Evolutionary conservation across 1,140 invertebrate genomes (phyloP), one percentile per base, ranked within the genome.

Genomic region (Nymphalis io): DNA sequence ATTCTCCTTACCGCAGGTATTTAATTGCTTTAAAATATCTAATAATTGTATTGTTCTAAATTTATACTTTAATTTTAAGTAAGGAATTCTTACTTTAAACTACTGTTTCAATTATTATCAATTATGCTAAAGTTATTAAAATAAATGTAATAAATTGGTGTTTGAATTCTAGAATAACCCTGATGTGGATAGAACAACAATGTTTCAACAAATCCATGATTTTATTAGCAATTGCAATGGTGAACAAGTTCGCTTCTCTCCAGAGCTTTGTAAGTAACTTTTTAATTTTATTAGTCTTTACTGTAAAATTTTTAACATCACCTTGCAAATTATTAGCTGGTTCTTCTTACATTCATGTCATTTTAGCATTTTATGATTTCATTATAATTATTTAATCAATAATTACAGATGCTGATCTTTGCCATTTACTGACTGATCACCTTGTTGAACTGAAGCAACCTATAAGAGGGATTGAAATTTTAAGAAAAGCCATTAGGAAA

Each of bases 401-500:
- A 67, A 66, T 80, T 80, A 39, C 81, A 98, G 97, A 96, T 95
- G 95, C 96, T 59, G 96, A 98, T 83, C 91, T 98, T 42, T 98
- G 97, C 89, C 97, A 98, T 85, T 88, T 94, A 55, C 93, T 98
- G 55, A 97, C 96, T 15, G 94, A 95, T 67, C 94, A 94, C 80
- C 86, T 99, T 69, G 93, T 97, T 8, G 95, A 97, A 80, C 89
- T 94, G 27, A 95, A 96, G 76, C 93, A 95, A 81, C 95, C 97
- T 46, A 94, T 98, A 59, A 93, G 95, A 82, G 98, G 98, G 13
- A 98, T 99, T 44, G 94, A 95, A 80, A 92, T 98, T 18, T 81
- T 99, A 10, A 94, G 94, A 69, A 95, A 95, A 79, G 98, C 98
- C 8, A 98, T 99, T 74, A 94, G 94, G 55, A 98, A 98, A 89